A percentile compares a stretch with the other conserved stretches of the same genome.
phyloP scores from a whole-genome alignment of 1,140 invertebrate genomes.

The Caenorhabditis latens region DNA sequence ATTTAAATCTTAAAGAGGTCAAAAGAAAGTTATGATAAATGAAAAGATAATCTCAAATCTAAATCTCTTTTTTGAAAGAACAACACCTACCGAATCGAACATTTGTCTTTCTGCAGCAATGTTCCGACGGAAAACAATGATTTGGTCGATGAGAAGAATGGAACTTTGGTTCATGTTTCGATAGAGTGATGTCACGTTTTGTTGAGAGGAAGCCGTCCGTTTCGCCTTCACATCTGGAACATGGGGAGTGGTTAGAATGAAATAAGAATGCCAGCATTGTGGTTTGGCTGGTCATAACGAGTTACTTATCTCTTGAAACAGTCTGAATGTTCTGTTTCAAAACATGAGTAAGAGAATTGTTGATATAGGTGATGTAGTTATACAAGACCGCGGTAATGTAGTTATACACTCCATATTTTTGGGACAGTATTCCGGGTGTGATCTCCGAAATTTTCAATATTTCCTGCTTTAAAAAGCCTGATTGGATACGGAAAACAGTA shows the following conservation, averaged over 20 bases:
- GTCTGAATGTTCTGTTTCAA: no score
- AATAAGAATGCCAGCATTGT: neutral
- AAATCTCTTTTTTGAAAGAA: neutral
- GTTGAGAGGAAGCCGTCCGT: neutral
- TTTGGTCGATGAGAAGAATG: conserved; percentile 8
- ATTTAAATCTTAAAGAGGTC: no score
- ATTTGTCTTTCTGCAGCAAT: neutral
- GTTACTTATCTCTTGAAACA: no score
- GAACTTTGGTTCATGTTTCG: conserved; percentile 24
- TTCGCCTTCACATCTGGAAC: conserved; percentile 37
- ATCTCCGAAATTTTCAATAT: no score
- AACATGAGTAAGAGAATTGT: no score
- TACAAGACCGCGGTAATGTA: no score
- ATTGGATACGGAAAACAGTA: no score
- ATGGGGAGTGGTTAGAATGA: neutral
- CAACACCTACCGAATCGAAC: neutral
- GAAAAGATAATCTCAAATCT: neutral
- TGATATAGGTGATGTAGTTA: no score
- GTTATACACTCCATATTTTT: no score
- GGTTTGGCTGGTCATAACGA: neutral
- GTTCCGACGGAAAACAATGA: neutral
- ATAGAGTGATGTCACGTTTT: neutral
- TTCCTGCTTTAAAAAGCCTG: no score
- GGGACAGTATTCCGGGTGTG: no score
- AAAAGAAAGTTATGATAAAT: no score